phyloP scores from a whole-genome alignment of 1,140 invertebrate genomes.

The Fopius arisanus region DNA sequence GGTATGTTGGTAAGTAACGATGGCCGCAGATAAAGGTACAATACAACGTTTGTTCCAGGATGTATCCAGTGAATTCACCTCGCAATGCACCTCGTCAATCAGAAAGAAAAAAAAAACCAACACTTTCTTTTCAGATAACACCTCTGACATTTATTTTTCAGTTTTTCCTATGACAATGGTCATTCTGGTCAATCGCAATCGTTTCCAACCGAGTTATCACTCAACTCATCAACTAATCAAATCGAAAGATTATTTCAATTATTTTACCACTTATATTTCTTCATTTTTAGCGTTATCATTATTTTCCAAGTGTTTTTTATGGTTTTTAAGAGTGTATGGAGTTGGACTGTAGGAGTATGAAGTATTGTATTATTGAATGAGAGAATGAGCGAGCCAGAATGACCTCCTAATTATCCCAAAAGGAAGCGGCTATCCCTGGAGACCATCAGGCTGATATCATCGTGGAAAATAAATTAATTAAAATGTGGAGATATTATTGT shows the following conservation, averaged over 20 bases:
- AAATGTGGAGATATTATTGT: neutral
- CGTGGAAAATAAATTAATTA: neutral
- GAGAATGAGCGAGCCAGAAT: neutral
- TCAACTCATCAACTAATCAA: neutral
- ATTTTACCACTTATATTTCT: neutral
- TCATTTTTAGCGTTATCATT: neutral
- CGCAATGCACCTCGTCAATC: neutral
- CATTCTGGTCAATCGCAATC: conserved; percentile 53
- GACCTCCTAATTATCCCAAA: neutral
- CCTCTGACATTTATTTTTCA: conserved; percentile 30
- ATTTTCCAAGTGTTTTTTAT: neutral
- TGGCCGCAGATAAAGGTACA: conserved; percentile 59
- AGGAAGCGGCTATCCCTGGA: neutral
- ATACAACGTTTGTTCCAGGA: conserved; percentile 57
- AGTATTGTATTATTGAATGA: neutral
- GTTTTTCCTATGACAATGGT: conserved; percentile 42
- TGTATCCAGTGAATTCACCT: neutral
- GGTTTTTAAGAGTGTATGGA: neutral
- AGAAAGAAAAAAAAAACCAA: conserved; percentile 1
- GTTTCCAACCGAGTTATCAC: neutral
- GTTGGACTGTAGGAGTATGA: neutral
- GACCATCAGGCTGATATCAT: neutral
- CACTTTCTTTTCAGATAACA: conserved; percentile 33
- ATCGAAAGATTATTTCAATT: neutral
- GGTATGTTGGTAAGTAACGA: conserved; percentile 57